Base-by-base conservation (phyloP, 2,888 invertebrate genomes). In the Conomelus anceps region DNA sequence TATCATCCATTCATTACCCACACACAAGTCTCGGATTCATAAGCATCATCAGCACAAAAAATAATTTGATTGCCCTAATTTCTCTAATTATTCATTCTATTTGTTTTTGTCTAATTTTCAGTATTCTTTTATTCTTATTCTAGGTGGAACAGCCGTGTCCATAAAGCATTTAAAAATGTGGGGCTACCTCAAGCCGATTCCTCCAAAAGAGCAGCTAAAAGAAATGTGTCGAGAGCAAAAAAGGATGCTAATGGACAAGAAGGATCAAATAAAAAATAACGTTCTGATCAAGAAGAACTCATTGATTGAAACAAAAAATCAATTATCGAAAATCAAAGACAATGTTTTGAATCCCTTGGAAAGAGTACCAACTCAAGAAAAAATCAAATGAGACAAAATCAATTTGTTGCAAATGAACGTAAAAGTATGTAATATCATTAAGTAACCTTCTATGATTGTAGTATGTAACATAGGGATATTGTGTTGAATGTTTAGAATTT, bases 81-180 rank as follows among this genome's bases (percentile, higher is more conserved):
- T 9, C 17, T 34, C 1, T 17, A 34, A 34, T 9, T 34, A 17
- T 1, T 34, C 11, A 34, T 34, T 17, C 11, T 34, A 34, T 9
- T 34, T 1, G 1, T 4, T 34, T 9, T 34, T 34, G 6, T 34
- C 34, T 34, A 34, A 11, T 34, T 17, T 34, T n/a, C n/a, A n/a
- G n/a, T 17, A 34, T 9, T 34, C 34, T 34, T 9, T 34, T 34
- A 34, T 34, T 34, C 1, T 63, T n/a, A 63, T 93, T 93, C 23
- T 91, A 97, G 97, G 97, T 91, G 97, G 97, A 86, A 98, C 98
- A 22, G 98, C 98, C 22, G 93, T 96, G 92, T 96, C 97, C 9
- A 98, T 98, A 90, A 97, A 95, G 92, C 96, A 96, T 92, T 94
- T 99, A 91, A 96, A 96, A 91, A 95, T 95, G 92, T 95, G 96